phyloP scores from a whole-genome alignment of 1,140 invertebrate genomes.

The Leptoteleia sp. region DNA sequence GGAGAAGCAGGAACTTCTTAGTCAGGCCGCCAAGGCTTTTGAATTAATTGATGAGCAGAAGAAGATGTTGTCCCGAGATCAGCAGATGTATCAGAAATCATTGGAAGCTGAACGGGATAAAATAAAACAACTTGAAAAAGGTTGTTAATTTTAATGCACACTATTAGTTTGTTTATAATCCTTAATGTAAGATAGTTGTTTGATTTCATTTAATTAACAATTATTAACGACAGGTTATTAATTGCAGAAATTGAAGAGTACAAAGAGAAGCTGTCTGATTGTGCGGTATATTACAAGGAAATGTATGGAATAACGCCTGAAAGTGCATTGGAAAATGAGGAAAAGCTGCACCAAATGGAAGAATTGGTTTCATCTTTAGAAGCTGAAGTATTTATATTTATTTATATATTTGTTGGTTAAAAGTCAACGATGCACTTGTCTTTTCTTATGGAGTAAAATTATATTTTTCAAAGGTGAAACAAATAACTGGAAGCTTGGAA shows the following conservation, averaged over 20 bases:
- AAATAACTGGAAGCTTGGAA: conserved; percentile 72
- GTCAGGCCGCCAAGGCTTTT: conserved; percentile 90
- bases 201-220: no score
- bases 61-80: conserved; percentile 71
- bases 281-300: conserved; percentile 73
- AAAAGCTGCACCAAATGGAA: conserved; percentile 77
- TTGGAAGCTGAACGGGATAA: conserved; percentile 74
- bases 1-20: conserved; percentile 91
- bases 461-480: conserved; percentile 73
- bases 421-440: no score
- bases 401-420: no score
- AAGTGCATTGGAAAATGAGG: conserved; percentile 72
- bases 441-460: no score
- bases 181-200: no score
- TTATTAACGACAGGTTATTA: no score
- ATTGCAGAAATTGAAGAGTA: conserved; percentile 74
- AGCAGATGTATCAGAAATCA: conserved; percentile 73
- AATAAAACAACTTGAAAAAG: conserved; percentile 74
- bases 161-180: no score
- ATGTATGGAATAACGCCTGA: conserved; percentile 76
- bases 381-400: conserved; percentile 70
- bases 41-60: conserved; percentile 86
- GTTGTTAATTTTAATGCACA: no score
- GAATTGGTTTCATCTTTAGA: conserved; percentile 76
- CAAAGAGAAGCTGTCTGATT: conserved; percentile 69